A percentile compares a stretch with the other conserved stretches of the same genome.
Conservation (phyloP, 2,113 vertebrate species). For the Pteronura brasiliensis region DNA sequence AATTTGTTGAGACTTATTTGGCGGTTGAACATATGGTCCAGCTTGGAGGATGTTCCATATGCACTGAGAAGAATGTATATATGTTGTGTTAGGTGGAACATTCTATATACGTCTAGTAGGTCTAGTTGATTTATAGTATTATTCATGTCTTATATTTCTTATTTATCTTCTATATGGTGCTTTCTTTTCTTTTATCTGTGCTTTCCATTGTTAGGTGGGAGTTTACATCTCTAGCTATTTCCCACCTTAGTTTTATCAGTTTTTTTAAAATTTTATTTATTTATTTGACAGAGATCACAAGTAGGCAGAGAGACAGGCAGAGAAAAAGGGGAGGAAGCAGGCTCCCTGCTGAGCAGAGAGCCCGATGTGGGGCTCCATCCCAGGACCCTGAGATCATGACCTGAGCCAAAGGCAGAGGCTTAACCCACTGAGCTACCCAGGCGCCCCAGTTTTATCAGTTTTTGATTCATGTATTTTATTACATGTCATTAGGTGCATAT, state of each 20-base stretch:
- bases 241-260: not conserved
- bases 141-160: not conserved
- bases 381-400: no score
- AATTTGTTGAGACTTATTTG: not conserved
- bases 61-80: not conserved
- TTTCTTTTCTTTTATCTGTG: not conserved
- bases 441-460: not conserved
- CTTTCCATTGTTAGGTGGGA: not conserved
- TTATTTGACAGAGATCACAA: no score
- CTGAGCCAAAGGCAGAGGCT: no score
- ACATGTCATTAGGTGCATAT: not conserved
- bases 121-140: not conserved
- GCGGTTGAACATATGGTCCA: not conserved
- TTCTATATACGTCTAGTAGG: not conserved
- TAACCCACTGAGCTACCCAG: no score
- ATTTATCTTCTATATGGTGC: not conserved
- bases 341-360: no score
- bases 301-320: no score
- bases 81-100: not conserved
- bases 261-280: not conserved
- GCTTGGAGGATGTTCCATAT: not conserved
- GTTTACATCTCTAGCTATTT: not conserved
- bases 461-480: constrained; percentile 10
- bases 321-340: no score
- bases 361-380: no score